Base-by-base conservation (phyloP, 2,113 vertebrate genomes). In the Colinus virginianus region DNA sequence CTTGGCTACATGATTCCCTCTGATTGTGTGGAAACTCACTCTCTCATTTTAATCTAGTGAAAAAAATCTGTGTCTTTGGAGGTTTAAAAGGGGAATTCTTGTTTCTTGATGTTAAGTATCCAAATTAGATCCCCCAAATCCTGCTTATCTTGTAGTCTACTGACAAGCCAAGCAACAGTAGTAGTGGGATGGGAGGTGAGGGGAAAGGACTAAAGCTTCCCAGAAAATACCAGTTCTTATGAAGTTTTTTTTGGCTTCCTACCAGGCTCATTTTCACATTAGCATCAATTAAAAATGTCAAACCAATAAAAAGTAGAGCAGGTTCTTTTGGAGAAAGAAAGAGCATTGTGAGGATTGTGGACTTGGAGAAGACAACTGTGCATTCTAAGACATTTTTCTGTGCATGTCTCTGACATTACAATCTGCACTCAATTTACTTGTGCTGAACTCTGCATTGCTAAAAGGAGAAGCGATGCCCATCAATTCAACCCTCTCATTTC, bases 401-500 rank as follows among this genome's bases (percentile, higher is more conserved):
- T 75, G 45, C 42, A 25, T 55, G 32, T 15, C 56, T 80, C 66
- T 87, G 68, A 87, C 78, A 61, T 74, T 85, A 67, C 67, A 91
- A 46, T 30, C 67, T 90, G 78, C 56, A 79, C 71, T 89, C 75
- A 79, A 51, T 92, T 95, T 87, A 55, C 78, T 96, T 85, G 78
- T 74, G 55, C 63, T 84, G 67, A 88, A 89, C 55, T 93, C 77
- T 95, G 43, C 80, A 43, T 90, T 78, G 53, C 70, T 90, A 78
- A 94, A 88, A 58, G 69, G 62, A 82, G 76, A 78, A 90, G 81
- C 40, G 46, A 87, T 0, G 0, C 58, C 58, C 87, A 66, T 90
- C 75, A 82, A 80, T 88, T 86, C 89, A 93, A 38, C 71, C 64
- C 62, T 85, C 51, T 90, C 80, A 48, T 93, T 94, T 92, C 59